Evolutionary conservation across 2,797 vertebrate species (phyloP), one percentile per base, ranked within the genome.

Genomic region (Spheniscus humboldti): DNA sequence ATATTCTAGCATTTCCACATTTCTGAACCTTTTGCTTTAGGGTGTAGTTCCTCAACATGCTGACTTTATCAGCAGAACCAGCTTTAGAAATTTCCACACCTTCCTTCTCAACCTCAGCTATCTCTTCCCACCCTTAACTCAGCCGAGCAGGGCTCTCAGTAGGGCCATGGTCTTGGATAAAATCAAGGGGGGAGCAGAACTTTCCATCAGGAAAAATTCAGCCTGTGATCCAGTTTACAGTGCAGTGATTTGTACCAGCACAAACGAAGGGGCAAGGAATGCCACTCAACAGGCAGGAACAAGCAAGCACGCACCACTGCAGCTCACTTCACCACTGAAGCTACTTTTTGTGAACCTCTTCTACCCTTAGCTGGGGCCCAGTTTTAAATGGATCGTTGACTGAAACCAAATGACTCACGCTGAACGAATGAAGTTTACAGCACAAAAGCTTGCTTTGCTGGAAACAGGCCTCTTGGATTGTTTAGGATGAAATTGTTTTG

Each of bases 11-110:
- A 0, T 86, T 97, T 97, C 86, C 88, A 77, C 86, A 97, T 95
- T 95, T 69, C 85, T 93, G 47, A 96, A 85, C 35, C 23, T 92
- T 90, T 85, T 86, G 71, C 74, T 95, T 95, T n/a, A 91, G 86
- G 91, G 77, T 93, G 74, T 77, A 93, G 81, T 67, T 92, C 78
- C 60, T 71, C 67, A 67, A 71, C 22, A 33, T 2, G 52, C 43
- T 74, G 63, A 89, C 63, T 94, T 30, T 45, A 84, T 80, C 78
- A 94, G 94, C 77, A 86, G 74, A 80, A 80, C 10, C 48, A 90
- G 81, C 92, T 88, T 74, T 10, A 83, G 63, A 87, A 79, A 71
- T 50, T 53, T 91, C 81, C 60, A 82, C 2, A 6, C 53, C 74
- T 93, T 92, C 63, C 64, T 93, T 31, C 62, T 94, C 86, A 69